These are phyloP conservation scores for Adelosebastes latens DNA, from an alignment of 2,797 vertebrate species.

Conservation along the genomic window DNA sequence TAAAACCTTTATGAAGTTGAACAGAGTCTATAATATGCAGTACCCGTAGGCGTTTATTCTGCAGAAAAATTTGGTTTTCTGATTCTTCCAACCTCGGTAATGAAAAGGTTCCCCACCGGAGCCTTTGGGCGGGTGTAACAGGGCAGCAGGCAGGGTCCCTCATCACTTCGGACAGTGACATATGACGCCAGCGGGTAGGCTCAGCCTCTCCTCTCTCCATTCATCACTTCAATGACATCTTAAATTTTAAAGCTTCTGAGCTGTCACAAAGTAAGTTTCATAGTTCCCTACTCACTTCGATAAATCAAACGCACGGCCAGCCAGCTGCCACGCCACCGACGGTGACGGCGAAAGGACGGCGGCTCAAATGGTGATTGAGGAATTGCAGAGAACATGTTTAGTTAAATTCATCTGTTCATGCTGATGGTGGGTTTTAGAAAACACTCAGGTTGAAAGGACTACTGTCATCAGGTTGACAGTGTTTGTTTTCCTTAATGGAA, in stretches of 20 bases:
- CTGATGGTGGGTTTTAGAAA: not conserved
- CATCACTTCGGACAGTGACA: conserved; percentile 81
- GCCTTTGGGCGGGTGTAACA: conserved; percentile 14
- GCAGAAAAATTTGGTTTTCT: conserved; percentile 26
- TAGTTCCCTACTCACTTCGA: conserved; percentile 75
- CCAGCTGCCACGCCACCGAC: conserved; percentile 28
- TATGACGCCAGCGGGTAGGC: conserved; percentile 69
- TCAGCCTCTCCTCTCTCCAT: conserved; percentile 71
- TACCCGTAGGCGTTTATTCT: not conserved
- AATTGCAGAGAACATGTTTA: conserved; percentile 9
- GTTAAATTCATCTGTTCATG: not conserved
- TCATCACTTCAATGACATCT: conserved; percentile 81
- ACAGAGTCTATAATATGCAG: not conserved
- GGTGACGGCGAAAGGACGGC: not conserved
- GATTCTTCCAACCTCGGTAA: conserved; percentile 3
- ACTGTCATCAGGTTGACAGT: not conserved
- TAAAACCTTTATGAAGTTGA: conserved; percentile 20
- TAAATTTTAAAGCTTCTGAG: conserved; percentile 80
- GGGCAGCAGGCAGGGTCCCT: conserved; percentile 54
- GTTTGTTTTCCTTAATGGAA: not conserved
- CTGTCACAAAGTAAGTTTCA: conserved; percentile 81
- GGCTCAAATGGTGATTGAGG: conserved; percentile 32
- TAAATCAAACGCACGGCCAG: conserved; percentile 73
- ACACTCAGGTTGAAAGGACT: not conserved
- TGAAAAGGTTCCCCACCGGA: conserved; percentile 12